A percentile compares a stretch with the other conserved stretches of the same genome.
These are phyloP conservation scores for Pseudomyrmex dendroicus DNA, from an alignment of 1,140 invertebrate genomes.

Conservation along the genomic window DNA sequence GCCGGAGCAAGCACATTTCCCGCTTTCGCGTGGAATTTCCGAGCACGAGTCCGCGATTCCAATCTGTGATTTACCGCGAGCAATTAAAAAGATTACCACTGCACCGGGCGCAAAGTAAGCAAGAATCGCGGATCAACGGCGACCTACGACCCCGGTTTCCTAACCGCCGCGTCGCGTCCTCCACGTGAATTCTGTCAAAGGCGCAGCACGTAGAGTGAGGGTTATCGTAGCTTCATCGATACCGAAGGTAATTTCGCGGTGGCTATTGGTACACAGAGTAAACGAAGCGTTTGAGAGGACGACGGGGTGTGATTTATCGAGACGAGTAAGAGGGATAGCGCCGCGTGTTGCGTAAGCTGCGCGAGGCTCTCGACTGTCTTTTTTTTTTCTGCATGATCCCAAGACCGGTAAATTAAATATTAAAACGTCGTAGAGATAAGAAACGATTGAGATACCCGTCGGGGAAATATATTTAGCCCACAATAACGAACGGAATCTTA, in stretches of 20 bases:
- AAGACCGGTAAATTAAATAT: slow-evolving; percentile 67
- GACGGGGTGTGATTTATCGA: slow-evolving; percentile 69
- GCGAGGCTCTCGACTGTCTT: slow-evolving; percentile 10
- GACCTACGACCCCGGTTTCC: slow-evolving; percentile 41
- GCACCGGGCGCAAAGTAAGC: background rate
- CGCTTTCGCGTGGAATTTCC: slow-evolving; percentile 38
- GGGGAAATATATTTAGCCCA: slow-evolving; percentile 35
- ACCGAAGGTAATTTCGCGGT: slow-evolving; percentile 36
- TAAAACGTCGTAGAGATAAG: slow-evolving; percentile 45
- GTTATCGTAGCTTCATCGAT: slow-evolving; percentile 32
- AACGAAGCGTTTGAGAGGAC: slow-evolving; percentile 33
- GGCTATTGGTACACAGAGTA: slow-evolving; percentile 14
- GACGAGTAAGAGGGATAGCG: slow-evolving; percentile 49
- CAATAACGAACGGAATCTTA: slow-evolving; percentile 1
- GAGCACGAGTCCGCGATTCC: slow-evolving; percentile 34
- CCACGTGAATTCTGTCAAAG: slow-evolving; percentile 63
- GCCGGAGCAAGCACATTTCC: slow-evolving; percentile 17
- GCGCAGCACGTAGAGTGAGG: slow-evolving; percentile 4
- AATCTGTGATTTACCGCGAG: slow-evolving; percentile 39
- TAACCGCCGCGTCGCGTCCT: background rate
- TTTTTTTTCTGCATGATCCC: slow-evolving; percentile 22
- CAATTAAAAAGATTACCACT: slow-evolving; percentile 53
- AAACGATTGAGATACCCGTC: slow-evolving; percentile 51
- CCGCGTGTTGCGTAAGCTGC: slow-evolving; percentile 62
- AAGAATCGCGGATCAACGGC: slow-evolving; percentile 20